Evolutionary conservation across 2,888 invertebrate species (phyloP).

Genomic region (Tolmerus cingulatus): DNA sequence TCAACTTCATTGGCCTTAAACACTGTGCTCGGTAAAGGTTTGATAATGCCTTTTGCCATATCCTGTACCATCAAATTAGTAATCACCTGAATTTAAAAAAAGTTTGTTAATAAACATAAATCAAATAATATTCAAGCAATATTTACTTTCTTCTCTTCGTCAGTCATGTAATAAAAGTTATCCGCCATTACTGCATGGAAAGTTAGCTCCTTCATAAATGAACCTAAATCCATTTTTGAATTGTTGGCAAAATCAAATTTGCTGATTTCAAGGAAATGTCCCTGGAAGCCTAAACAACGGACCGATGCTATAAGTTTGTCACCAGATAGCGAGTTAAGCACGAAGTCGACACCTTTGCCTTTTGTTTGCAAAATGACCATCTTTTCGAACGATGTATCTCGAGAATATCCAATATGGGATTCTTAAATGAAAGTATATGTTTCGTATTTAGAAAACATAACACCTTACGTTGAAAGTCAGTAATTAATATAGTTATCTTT

Average conservation of each 20-base stretch:
- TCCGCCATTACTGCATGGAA: constrained; percentile 84
- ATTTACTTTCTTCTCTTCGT: constrained; percentile 50
- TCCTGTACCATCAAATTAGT: constrained; percentile 70
- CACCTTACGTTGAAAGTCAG: no score
- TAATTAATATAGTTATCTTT: no score
- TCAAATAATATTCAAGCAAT: not conserved
- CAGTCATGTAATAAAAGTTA: constrained; percentile 65
- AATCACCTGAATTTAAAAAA: constrained; percentile 58
- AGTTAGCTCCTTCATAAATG: constrained; percentile 75
- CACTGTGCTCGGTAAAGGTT: constrained; percentile 72
- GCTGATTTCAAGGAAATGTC: constrained; percentile 85
- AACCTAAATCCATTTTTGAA: constrained; percentile 70
- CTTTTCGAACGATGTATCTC: constrained; percentile 85
- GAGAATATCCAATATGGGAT: constrained; percentile 84
- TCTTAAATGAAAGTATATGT: constrained; percentile 56
- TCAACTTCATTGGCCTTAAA: constrained; percentile 75
- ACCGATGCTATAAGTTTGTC: constrained; percentile 83
- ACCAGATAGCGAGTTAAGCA: constrained; percentile 90
- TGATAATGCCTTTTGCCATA: constrained; percentile 71
- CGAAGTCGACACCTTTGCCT: constrained; percentile 89
- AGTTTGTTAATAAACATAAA: constrained; percentile 53
- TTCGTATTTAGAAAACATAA: not conserved
- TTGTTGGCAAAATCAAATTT: constrained; percentile 82
- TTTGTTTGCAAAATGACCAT: constrained; percentile 81
- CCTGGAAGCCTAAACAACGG: constrained; percentile 68